Conservation (phyloP, 2,888 invertebrate species). For the Mimas tiliae region DNA sequence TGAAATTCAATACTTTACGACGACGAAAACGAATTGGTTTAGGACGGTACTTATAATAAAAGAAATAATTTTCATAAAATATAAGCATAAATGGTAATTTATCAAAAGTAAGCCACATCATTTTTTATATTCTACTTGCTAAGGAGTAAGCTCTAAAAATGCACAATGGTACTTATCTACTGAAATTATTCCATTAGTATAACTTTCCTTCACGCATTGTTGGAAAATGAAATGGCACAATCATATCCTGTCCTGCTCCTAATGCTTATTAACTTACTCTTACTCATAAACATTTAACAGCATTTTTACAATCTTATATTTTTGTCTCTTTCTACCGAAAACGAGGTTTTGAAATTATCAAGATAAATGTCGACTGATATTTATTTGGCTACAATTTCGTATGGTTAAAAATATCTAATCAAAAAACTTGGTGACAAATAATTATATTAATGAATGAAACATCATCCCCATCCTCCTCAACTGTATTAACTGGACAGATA, state of each 20-base stretch:
- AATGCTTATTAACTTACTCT: constrained; percentile 62
- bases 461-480: too few relatives aligned
- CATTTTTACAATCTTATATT: background rate
- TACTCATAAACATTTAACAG: constrained; percentile 8
- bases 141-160: background rate
- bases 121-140: background rate
- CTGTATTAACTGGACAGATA: too few relatives aligned
- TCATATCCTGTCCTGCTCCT: constrained; percentile 68
- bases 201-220: constrained; percentile 72
- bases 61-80: background rate
- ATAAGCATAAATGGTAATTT: background rate
- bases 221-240: constrained; percentile 69
- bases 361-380: too few relatives aligned
- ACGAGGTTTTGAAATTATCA: too few relatives aligned
- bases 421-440: too few relatives aligned
- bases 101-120: background rate
- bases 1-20: background rate
- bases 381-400: too few relatives aligned
- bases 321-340: too few relatives aligned
- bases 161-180: constrained; percentile 44
- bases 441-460: too few relatives aligned
- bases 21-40: too few relatives aligned
- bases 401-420: too few relatives aligned
- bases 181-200: constrained; percentile 49
- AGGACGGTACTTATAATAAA: too few relatives aligned